Evolutionary conservation across 2,797 vertebrate species (phyloP).

Genomic region (Prunella strophiata): DNA sequence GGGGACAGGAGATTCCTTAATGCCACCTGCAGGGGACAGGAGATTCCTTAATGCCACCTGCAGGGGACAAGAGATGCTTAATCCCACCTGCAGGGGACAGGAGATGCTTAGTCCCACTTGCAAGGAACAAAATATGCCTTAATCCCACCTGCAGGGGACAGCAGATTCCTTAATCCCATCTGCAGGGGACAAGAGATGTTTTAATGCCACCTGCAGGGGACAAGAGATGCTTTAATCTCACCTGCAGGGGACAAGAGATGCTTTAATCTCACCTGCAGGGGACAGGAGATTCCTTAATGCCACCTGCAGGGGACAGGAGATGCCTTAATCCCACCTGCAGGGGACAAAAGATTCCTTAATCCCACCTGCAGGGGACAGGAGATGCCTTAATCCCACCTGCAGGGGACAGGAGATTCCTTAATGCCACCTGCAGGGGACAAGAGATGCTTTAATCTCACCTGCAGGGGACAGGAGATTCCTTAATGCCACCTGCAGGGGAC

Average conservation of each 20-base stretch:
- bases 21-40: neutral
- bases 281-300: rapidly evolving
- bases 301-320: rapidly evolving
- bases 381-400: constrained; percentile 80
- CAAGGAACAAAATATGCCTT: rapidly evolving
- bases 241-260: rapidly evolving
- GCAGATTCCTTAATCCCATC: constrained; percentile 75
- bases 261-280: rapidly evolving
- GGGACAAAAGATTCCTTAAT: rapidly evolving
- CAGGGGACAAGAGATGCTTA: rapidly evolving
- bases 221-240: too few relatives aligned
- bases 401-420: neutral
- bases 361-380: neutral
- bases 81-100: rapidly evolving
- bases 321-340: neutral
- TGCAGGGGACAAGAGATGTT: constrained; percentile 20
- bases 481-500: rapidly evolving
- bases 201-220: too few relatives aligned
- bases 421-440: too few relatives aligned
- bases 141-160: neutral
- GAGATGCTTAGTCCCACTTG: neutral
- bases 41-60: rapidly evolving
- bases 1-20: too few relatives aligned
- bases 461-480: rapidly evolving
- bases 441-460: too few relatives aligned